Evolutionary conservation across 2,888 invertebrate genomes (phyloP).

Genomic region (Rotaria sp.): DNA sequence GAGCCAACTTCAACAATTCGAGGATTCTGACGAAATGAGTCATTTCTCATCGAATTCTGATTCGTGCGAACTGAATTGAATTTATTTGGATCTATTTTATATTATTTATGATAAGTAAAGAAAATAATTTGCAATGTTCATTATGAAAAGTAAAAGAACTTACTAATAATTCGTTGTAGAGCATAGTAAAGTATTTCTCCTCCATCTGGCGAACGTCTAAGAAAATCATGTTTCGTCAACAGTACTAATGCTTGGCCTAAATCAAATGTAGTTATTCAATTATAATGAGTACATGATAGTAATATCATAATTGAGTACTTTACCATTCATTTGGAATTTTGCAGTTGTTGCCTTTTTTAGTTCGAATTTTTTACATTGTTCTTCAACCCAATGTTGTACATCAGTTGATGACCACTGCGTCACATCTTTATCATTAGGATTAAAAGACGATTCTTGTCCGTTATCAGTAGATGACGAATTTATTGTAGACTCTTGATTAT

Average conservation of each 20-base stretch:
- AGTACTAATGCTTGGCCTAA: constrained; percentile 81
- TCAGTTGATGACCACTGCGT: neutral
- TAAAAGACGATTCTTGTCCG: neutral
- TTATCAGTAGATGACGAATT: neutral
- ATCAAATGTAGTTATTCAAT: neutral
- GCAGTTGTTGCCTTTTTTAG: neutral
- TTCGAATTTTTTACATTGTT: constrained; percentile 18
- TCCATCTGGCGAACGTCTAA: constrained; percentile 80
- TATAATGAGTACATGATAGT: neutral
- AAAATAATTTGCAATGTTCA: neutral
- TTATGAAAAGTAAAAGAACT: neutral
- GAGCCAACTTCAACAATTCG: neutral
- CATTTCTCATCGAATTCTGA: neutral
- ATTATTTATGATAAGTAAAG: neutral
- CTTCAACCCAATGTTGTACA: neutral
- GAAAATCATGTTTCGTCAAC: constrained; percentile 77
- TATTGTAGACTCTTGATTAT: neutral
- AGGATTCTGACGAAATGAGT: neutral
- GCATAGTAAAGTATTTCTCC: constrained; percentile 90
- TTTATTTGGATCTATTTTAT: constrained; percentile 1
- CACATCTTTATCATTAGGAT: neutral
- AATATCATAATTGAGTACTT: neutral
- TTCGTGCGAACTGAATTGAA: neutral
- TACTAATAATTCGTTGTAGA: constrained; percentile 54
- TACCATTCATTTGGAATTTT: constrained; percentile 28